Evolutionary conservation across 2,113 vertebrate genomes (phyloP).

Genomic region (Pandion haliaetus): DNA sequence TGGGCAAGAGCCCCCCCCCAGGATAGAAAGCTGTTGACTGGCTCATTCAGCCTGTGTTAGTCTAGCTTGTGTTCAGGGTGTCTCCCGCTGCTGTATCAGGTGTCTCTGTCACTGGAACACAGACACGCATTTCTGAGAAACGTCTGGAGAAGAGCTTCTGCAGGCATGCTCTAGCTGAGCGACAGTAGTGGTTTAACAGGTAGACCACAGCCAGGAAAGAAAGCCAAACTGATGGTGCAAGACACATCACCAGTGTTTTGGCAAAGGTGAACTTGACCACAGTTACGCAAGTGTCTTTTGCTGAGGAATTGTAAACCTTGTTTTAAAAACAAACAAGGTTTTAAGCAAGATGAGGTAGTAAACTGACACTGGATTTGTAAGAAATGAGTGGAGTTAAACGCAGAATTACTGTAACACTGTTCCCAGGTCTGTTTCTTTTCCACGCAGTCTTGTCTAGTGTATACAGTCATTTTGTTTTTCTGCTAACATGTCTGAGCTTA

Average conservation of each 20-base stretch:
- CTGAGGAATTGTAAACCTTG: not conserved
- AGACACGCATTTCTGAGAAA: rapidly evolving
- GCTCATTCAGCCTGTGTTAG: not conserved
- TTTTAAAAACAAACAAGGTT: not conserved
- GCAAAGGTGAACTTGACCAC: not conserved
- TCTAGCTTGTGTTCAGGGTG: not conserved
- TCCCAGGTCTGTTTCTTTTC: not conserved
- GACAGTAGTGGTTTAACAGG: not conserved
- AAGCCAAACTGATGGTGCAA: not conserved
- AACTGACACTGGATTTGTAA: not conserved
- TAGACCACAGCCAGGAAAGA: not conserved
- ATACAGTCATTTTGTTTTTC: not conserved
- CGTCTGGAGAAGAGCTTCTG: not conserved
- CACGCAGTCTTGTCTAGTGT: not conserved
- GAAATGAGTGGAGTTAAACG: not conserved
- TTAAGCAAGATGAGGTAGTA: not conserved
- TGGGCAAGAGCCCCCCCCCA: rapidly evolving
- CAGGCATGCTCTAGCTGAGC: rapidly evolving
- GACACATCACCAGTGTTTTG: not conserved
- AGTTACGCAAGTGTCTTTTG: not conserved
- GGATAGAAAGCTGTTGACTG: not conserved
- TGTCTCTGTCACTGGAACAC: not conserved
- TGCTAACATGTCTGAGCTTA: not conserved
- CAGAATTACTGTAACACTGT: not conserved
- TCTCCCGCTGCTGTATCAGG: not conserved